Evolutionary conservation across 2,888 invertebrate species (phyloP), one percentile per base, ranked within the genome.

Genomic region (Microctonus brassicae): DNA sequence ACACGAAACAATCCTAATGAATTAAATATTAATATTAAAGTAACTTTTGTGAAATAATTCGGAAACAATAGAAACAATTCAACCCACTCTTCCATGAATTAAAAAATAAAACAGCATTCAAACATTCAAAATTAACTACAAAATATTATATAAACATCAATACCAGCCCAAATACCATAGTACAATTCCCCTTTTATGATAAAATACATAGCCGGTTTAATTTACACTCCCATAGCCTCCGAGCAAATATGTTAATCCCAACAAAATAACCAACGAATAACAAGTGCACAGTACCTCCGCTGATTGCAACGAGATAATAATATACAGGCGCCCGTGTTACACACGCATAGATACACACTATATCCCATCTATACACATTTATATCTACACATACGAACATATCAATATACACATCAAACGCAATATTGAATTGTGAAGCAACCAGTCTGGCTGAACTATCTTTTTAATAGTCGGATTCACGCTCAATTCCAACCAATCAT

Each of bases 231-330:
- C 76, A 55, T 72, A 65, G 80, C 63, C 66, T 73, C 64, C 69
- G 72, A 71, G 78, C 76, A 75, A 81, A 81, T 82, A 83, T 82
- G 80, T 83, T 83, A 82, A 83, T 81, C 76, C 66, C 72, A 70
- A 77, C 74, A 74, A 79, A 81, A 80, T 81, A 81, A 80, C 79
- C 77, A 78, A 77, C 77, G 74, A 79, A 78, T 79, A 79, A 65
- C 65, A 65, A 78, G 74, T 78, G 78, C 76, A 75, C 17, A 73
- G 77, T 74, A 78, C 77, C 76, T 75, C 72, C 52, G 63, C 33
- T 76, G 80, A 77, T 78, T 78, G 76, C 77, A 77, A 78, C 67
- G 68, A 69, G 74, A 76, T 73, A 65, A 65, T 65, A 65, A 65
- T 34, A 65, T 65, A 53, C 65, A 65, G 65, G 55, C 55, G 17